Conservation (phyloP, 2,888 invertebrate genomes). For the Arenicola marina region DNA sequence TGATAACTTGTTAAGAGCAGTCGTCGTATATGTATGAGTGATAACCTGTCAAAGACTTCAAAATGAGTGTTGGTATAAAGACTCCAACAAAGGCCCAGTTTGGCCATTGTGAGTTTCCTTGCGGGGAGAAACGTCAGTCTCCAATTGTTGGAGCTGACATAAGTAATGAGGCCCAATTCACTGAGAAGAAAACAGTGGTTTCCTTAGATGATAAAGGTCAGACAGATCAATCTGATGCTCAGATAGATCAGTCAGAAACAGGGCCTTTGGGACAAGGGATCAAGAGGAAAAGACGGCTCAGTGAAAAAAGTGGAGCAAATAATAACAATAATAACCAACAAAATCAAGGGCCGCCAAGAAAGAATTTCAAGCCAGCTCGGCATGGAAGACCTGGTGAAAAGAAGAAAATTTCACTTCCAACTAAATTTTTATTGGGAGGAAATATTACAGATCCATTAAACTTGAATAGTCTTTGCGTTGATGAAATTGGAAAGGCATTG, state of each 20-base stretch:
- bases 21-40: too few species aligned
- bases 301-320: background rate
- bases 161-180: too few species aligned
- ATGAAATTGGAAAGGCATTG: slow-evolving; percentile 52
- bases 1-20: too few species aligned
- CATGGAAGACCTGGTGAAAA: slow-evolving; percentile 6
- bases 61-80: slow-evolving; percentile 53
- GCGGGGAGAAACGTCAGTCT: slow-evolving; percentile 62
- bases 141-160: background rate
- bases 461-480: slow-evolving; percentile 78
- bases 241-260: background rate
- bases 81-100: slow-evolving; percentile 47
- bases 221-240: too few species aligned
- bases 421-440: slow-evolving; percentile 90
- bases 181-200: too few species aligned
- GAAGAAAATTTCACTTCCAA: slow-evolving; percentile 74
- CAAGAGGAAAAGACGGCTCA: background rate
- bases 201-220: too few species aligned
- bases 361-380: background rate
- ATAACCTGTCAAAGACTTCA: too few species aligned
- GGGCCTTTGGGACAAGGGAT: background rate
- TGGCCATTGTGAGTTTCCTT: slow-evolving; percentile 42
- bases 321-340: background rate
- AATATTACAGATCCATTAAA: slow-evolving; percentile 95
- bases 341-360: background rate